These are phyloP conservation scores for Rhizomys pruinosus DNA, from an alignment of 2,113 vertebrate genomes.

Conservation along the genomic window DNA sequence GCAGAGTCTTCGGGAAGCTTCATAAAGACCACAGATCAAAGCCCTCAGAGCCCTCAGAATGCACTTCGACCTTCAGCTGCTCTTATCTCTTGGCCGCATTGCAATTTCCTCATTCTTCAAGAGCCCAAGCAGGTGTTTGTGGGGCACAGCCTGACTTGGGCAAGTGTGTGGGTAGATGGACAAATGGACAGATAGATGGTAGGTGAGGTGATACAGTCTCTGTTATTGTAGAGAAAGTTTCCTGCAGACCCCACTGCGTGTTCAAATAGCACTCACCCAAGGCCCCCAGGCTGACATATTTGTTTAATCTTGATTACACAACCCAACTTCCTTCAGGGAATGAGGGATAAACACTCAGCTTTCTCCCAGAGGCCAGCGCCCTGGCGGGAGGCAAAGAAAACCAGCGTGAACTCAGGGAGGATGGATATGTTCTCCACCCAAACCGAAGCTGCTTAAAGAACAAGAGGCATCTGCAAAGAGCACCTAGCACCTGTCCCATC, in stretches of 20 bases:
- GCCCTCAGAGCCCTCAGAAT: background rate
- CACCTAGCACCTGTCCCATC: background rate
- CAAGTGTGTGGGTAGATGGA: background rate
- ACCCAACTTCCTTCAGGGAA: slow-evolving; percentile 78
- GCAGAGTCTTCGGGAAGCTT: background rate
- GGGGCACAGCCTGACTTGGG: background rate
- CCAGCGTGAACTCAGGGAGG: background rate
- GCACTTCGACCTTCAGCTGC: background rate
- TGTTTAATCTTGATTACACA: slow-evolving; percentile 47
- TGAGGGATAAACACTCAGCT: slow-evolving; percentile 66
- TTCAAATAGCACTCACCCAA: slow-evolving; percentile 18
- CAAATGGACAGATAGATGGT: too few relatives aligned
- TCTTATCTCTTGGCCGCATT: background rate
- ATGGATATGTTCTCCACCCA: slow-evolving; percentile 58
- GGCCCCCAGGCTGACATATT: slow-evolving; percentile 64
- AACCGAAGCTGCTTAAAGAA: slow-evolving; percentile 2
- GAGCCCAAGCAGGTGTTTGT: background rate
- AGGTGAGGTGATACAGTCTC: background rate
- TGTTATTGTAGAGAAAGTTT: slow-evolving; percentile 23
- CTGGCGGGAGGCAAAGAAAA: slow-evolving; percentile 63
- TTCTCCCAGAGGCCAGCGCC: background rate
- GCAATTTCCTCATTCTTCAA: background rate
- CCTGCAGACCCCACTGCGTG: slow-evolving; percentile 37
- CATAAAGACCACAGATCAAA: slow-evolving; percentile 15
- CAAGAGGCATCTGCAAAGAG: background rate